Conservation (phyloP, 2,888 invertebrate species). For the Bombylius discolor region DNA sequence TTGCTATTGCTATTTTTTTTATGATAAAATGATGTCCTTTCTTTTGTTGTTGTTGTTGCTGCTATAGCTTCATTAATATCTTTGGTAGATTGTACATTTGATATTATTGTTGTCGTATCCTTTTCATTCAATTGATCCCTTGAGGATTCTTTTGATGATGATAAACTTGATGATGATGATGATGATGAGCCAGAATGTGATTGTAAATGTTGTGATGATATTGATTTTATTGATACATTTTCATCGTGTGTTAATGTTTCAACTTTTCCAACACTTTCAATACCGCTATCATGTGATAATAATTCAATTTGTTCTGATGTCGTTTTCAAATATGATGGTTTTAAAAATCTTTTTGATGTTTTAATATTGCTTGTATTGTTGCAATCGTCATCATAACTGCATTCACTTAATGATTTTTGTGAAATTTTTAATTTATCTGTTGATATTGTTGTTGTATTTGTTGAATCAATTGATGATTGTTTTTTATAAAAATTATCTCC, state of each 20-base stretch:
- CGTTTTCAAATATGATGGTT: constrained; percentile 14
- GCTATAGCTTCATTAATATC: no score
- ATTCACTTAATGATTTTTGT: background rate
- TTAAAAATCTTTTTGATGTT: background rate
- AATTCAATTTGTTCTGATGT: constrained; percentile 9
- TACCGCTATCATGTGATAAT: constrained; percentile 35
- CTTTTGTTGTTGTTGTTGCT: no score
- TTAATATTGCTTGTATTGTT: background rate
- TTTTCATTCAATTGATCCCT: no score
- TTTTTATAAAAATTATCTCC: no score
- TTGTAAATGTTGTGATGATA: constrained; percentile 3
- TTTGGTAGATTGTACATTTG: no score
- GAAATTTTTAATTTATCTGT: background rate
- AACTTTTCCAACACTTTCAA: constrained; percentile 24
- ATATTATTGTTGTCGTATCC: no score
- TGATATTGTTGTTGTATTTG: background rate
- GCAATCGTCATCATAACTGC: background rate
- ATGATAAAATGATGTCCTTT: no score
- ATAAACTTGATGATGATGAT: constrained; percentile 1
- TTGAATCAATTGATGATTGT: no score
- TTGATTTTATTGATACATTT: constrained; percentile 13
- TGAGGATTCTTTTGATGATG: background rate
- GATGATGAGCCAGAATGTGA: background rate
- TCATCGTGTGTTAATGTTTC: constrained; percentile 8
- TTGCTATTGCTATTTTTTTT: no score